Evolutionary conservation across 1,140 invertebrate species (phyloP).

Genomic region (Sinella curviseta): DNA sequence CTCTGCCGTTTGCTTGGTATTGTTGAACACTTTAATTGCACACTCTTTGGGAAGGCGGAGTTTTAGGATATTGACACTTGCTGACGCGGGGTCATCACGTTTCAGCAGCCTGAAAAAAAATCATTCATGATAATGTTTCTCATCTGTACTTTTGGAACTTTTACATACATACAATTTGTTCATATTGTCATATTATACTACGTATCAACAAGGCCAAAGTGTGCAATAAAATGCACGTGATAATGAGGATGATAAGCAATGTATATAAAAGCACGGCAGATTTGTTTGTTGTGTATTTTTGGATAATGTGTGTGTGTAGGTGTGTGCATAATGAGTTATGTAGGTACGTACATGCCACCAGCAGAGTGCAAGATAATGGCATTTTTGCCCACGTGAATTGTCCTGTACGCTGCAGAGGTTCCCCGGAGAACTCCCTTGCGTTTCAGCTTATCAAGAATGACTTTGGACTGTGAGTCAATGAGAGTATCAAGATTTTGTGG

Average conservation of each 20-base stretch:
- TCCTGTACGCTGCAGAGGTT: background rate
- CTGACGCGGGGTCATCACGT: background rate
- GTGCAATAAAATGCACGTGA: background rate
- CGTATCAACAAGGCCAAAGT: too few relatives aligned
- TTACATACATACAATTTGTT: too few relatives aligned
- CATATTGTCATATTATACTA: too few relatives aligned
- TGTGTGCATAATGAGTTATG: too few relatives aligned
- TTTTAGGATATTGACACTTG: background rate
- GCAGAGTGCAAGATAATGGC: background rate
- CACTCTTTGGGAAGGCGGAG: constrained; percentile 67
- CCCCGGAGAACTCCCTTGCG: background rate
- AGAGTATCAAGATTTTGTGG: background rate
- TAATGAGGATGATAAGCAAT: too few relatives aligned
- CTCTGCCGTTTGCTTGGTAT: constrained; percentile 68
- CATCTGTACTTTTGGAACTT: too few relatives aligned
- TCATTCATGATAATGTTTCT: background rate
- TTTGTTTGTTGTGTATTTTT: too few relatives aligned
- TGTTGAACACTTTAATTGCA: constrained; percentile 89
- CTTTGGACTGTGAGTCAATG: background rate
- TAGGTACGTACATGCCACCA: background rate
- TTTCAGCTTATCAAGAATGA: background rate
- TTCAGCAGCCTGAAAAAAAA: background rate
- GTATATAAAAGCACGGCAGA: background rate
- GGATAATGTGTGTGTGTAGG: too few relatives aligned
- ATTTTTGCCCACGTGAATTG: background rate